phyloP scores from a whole-genome alignment of 2,797 vertebrate species.

The Sebastes reedi region DNA sequence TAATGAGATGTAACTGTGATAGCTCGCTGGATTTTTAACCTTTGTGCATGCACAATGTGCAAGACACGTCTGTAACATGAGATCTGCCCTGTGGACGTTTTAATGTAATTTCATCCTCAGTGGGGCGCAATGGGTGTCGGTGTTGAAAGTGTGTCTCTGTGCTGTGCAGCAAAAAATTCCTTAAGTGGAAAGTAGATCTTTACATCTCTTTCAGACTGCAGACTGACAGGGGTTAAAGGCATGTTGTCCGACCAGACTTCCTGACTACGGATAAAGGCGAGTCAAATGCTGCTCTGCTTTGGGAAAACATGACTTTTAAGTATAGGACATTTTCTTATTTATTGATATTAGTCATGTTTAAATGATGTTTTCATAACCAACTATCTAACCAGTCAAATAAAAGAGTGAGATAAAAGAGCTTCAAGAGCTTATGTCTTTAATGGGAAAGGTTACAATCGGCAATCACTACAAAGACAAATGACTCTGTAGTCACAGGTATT shows the following conservation, averaged over 20 bases:
- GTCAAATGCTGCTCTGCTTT: background rate
- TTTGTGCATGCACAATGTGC: background rate
- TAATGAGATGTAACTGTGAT: conserved; percentile 15
- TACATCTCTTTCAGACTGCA: background rate
- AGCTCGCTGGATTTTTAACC: conserved; percentile 10
- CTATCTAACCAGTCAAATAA: background rate
- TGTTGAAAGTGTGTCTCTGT: background rate
- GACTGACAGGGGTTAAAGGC: conserved; percentile 7
- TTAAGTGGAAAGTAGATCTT: background rate
- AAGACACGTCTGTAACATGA: background rate
- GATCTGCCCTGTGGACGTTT: conserved; percentile 13
- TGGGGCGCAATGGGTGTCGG: background rate
- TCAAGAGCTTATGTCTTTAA: no score
- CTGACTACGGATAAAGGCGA: background rate
- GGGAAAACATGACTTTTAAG: background rate
- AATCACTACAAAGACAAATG: no score
- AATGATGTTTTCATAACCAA: background rate
- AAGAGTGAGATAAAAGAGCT: background rate
- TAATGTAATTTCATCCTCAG: conserved; percentile 8
- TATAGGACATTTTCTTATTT: background rate
- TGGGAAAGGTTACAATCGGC: no score
- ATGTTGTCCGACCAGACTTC: background rate
- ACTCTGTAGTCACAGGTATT: no score
- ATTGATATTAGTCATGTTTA: background rate
- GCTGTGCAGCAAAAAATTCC: background rate